Conservation (phyloP, 2,113 vertebrate species). For the Eleginops maclovinus region DNA sequence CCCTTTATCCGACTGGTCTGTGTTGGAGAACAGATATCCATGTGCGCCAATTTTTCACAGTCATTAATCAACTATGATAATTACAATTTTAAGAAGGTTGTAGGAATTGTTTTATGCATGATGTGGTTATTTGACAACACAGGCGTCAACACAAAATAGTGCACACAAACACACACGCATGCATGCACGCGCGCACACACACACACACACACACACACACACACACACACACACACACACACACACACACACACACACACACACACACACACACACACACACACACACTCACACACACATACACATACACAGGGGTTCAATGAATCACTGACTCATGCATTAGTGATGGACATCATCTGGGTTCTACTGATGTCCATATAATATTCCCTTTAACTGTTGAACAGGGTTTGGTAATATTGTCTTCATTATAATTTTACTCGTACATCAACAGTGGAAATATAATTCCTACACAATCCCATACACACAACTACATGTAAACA, state of each 20-base stretch:
- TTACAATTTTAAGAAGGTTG: constrained; percentile 18
- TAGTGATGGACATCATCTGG: constrained; percentile 69
- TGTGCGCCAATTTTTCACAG: background rate
- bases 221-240: background rate
- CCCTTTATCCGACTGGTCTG: background rate
- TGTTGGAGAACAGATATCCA: background rate
- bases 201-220: constrained; percentile 14
- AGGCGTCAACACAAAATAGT: constrained; percentile 16
- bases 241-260: constrained; percentile 12
- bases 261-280: constrained; percentile 1
- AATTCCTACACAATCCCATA: constrained; percentile 26
- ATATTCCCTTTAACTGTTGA: constrained; percentile 69
- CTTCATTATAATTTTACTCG: constrained; percentile 59
- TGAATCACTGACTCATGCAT: constrained; percentile 70
- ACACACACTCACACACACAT: background rate
- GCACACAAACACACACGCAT: background rate
- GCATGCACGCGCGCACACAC: background rate
- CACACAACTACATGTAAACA: background rate
- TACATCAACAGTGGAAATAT: constrained; percentile 33
- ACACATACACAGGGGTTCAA: constrained; percentile 37
- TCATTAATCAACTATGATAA: background rate
- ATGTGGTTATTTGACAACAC: constrained; percentile 37
- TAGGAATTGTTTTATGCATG: constrained; percentile 30
- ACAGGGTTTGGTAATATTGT: constrained; percentile 51
- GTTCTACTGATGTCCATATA: constrained; percentile 62